phyloP scores from a whole-genome alignment of 2,113 vertebrate species.

The Abramis brama region DNA sequence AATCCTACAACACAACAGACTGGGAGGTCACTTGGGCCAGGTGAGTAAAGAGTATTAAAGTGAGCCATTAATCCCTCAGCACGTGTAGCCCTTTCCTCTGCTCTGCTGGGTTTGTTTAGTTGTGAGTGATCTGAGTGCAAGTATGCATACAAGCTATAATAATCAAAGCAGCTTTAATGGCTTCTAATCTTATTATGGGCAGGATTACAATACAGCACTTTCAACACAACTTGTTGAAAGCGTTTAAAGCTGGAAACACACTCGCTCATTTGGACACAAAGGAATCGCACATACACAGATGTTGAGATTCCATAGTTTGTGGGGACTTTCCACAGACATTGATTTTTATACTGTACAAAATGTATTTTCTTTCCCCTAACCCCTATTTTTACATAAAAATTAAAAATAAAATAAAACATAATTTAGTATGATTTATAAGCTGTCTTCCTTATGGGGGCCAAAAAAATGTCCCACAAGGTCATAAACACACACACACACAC shows the following conservation, averaged over 20 bases:
- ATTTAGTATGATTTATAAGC: no score
- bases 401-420: no score
- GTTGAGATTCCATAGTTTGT: no score
- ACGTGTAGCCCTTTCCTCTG: conserved; percentile 17
- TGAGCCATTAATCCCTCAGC: neutral
- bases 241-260: neutral
- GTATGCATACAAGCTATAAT: conserved; percentile 15
- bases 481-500: conserved; percentile 20
- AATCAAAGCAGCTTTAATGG: conserved; percentile 28
- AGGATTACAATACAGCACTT: conserved; percentile 11
- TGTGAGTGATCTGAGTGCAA: neutral
- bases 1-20: neutral
- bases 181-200: conserved; percentile 24
- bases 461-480: no score
- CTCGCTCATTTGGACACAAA: neutral
- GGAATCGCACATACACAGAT: no score
- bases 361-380: no score
- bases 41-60: neutral
- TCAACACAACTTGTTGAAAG: neutral
- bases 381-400: no score
- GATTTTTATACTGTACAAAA: no score
- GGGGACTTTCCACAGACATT: no score
- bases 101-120: neutral
- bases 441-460: no score
- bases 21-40: neutral